A percentile compares a stretch with the other conserved stretches of the same genome.
These are phyloP conservation scores for Anastatus disparis DNA, from an alignment of 1,140 invertebrate genomes.

Conservation along the genomic window DNA sequence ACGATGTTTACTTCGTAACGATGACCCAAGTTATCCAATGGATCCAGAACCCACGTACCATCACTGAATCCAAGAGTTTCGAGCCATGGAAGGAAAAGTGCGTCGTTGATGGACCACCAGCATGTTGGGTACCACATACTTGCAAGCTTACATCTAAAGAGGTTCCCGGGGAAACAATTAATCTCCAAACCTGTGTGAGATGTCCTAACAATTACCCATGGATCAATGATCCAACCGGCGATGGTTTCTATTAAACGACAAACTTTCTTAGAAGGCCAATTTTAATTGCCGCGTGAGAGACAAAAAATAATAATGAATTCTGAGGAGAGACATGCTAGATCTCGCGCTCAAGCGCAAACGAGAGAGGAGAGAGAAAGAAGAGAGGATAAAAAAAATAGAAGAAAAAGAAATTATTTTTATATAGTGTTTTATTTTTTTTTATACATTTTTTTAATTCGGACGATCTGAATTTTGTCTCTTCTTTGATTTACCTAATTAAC, in stretches of 20 bases:
- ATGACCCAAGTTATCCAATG: constrained; percentile 97
- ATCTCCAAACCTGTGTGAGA: constrained; percentile 90
- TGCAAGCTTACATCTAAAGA: constrained; percentile 93
- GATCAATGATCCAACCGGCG: constrained; percentile 92
- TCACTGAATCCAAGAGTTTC: constrained; percentile 88
- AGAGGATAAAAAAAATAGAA: not conserved
- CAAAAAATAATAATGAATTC: not conserved
- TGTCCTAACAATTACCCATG: constrained; percentile 95
- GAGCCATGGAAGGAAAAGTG: constrained; percentile 96
- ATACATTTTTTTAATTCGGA: constrained; percentile 5
- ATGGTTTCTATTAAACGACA: constrained; percentile 87
- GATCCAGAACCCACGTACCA: constrained; percentile 91
- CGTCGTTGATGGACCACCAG: constrained; percentile 78
- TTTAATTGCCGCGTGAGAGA: not conserved
- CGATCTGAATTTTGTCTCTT: constrained; percentile 5
- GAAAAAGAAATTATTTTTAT: constrained; percentile 4
- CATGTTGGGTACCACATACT: constrained; percentile 88
- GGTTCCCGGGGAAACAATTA: constrained; percentile 91
- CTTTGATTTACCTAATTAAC: not conserved
- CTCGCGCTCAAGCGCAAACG: not conserved
- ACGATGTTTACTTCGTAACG: constrained; percentile 97
- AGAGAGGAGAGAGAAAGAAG: not conserved
- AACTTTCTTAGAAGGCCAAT: not conserved
- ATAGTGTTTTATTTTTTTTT: constrained; percentile 11
- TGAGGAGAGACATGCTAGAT: constrained; percentile 5